Conservation (phyloP, 2,888 invertebrate species). For the Lymantria dispar region DNA sequence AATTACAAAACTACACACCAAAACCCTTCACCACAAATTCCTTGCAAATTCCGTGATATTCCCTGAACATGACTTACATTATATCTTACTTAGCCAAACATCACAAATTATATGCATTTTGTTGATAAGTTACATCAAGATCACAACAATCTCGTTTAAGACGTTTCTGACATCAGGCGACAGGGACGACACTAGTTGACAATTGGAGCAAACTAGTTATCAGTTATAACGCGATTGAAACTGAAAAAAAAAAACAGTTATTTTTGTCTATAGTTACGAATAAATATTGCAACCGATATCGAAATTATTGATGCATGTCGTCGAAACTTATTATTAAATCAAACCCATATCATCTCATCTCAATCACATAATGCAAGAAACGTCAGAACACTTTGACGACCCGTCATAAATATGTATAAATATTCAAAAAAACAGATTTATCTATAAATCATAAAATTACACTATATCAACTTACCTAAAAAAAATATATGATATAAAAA, state of each 20-base stretch:
- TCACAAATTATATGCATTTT: constrained; percentile 59
- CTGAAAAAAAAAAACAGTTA: no score
- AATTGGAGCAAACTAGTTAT: no score
- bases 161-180: background rate
- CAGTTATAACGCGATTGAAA: no score
- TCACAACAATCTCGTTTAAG: constrained; percentile 14
- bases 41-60: constrained; percentile 43
- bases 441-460: constrained; percentile 52
- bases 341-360: no score
- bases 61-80: constrained; percentile 69
- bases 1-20: constrained; percentile 47
- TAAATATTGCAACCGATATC: no score
- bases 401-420: constrained; percentile 31
- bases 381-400: background rate
- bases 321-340: no score
- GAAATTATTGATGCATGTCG: no score
- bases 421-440: constrained; percentile 32
- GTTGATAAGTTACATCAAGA: constrained; percentile 38
- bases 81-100: constrained; percentile 73
- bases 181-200: background rate
- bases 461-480: constrained; percentile 52
- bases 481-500: constrained; percentile 65
- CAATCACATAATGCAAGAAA: background rate
- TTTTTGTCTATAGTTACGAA: no score
- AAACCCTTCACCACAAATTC: constrained; percentile 32